Evolutionary conservation across 2,888 invertebrate genomes (phyloP), one percentile per base, ranked within the genome.

Genomic region (Actias luna): DNA sequence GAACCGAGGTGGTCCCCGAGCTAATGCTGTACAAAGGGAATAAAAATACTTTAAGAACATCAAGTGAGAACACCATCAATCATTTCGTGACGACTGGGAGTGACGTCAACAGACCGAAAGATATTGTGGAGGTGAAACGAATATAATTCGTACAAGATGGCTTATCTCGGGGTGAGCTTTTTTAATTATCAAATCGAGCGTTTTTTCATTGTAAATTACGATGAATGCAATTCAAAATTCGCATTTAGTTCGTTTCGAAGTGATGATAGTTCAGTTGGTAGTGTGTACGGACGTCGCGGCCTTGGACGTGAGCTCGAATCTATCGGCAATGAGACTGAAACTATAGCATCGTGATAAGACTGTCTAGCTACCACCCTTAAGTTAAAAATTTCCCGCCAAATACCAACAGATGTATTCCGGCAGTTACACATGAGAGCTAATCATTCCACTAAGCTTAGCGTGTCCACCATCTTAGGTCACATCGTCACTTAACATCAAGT

Each of bases 31-130:
- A 83, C 79, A 82, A 83, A 80, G 80, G 79, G 73, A 79, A 71
- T 72, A 77, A 79, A 78, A 76, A 80, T 72, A 73, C 65, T 65
- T 63, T 22, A 66, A 72, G 70, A 75, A 73, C 72, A 74, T 67
- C 69, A 64, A 65, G 69, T 72, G 75, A 80, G 79, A 77, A 80
- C 77, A 72, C 80, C 78, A 76, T 83, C 80, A 80, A 81, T 86
- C 82, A 83, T 81, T 73, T 68, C 65, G 60, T 69, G 68, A 71
- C 72, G 69, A 70, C 69, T 36, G 63, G 29, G 55, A 59, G 42
- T 35, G 60, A 62, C 60, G 59, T 55, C 35, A 52, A 52, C 59
- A 52, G 55, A 50, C 18, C 39, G 52, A 27, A 36, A 29, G 59
- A 39, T n/a, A 58, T 42, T n/a, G 39, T 31, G 42, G 42, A 58